phyloP scores from a whole-genome alignment of 1,140 invertebrate species.

The Trichomalopsis sarcophagae region DNA sequence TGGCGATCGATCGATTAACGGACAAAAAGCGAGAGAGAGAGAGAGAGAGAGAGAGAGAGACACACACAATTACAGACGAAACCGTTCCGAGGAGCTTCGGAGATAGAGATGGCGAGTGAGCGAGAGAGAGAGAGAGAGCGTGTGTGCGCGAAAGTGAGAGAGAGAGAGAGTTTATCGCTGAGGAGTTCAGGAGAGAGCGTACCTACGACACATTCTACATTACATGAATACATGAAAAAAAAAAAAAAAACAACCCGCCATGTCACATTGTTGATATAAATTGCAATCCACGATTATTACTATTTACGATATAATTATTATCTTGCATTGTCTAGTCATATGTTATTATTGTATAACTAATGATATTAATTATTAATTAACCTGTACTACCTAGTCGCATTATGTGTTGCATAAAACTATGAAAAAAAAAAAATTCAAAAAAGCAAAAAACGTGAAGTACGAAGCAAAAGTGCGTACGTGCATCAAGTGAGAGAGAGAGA shows the following conservation, averaged over 20 bases:
- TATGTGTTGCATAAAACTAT: constrained; percentile 74
- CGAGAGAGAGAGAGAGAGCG: constrained; percentile 24
- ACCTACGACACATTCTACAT: constrained; percentile 62
- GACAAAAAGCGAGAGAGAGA: neutral
- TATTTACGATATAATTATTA: constrained; percentile 76
- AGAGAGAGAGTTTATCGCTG: constrained; percentile 54
- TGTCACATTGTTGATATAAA: constrained; percentile 75
- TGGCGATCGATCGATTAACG: constrained; percentile 2
- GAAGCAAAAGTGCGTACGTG: constrained; percentile 28
- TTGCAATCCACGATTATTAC: constrained; percentile 76
- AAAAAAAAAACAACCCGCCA: constrained; percentile 66
- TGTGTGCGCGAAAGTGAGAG: constrained; percentile 46
- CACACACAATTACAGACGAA: neutral
- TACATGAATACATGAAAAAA: constrained; percentile 57
- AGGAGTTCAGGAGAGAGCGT: constrained; percentile 53
- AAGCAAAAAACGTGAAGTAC: constrained; percentile 53
- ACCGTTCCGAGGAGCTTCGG: neutral
- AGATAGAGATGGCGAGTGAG: neutral
- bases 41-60: neutral
- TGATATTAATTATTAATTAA: constrained; percentile 76
- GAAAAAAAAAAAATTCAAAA: constrained; percentile 54
- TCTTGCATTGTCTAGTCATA: constrained; percentile 76
- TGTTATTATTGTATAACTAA: constrained; percentile 76
- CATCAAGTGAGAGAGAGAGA: constrained; percentile 48
- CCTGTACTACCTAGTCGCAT: constrained; percentile 75